Conservation (phyloP, 2,113 vertebrate species). For the Nettapus auritus region DNA sequence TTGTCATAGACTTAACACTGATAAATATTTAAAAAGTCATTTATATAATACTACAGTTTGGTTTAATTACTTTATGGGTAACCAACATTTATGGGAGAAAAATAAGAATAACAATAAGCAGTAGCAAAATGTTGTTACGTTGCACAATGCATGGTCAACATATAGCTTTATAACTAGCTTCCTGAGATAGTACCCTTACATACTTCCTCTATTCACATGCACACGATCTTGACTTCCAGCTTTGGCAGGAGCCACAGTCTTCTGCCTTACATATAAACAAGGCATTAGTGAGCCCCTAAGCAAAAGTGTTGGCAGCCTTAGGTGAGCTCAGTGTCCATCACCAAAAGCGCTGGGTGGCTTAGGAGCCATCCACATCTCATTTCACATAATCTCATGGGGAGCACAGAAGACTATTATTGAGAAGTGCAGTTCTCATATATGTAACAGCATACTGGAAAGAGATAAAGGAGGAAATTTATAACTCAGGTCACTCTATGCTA, state of each 20-base stretch:
- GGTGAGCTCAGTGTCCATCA: neutral
- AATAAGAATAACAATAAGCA: neutral
- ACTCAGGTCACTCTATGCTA: neutral
- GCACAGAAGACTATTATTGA: neutral
- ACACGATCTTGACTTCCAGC: neutral
- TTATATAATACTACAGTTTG: neutral
- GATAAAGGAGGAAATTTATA: rapidly evolving
- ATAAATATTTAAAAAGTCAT: neutral
- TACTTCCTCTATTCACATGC: neutral
- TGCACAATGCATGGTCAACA: neutral
- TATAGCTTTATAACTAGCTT: neutral
- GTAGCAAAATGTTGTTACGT: neutral
- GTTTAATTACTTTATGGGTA: neutral
- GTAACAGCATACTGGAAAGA: rapidly evolving
- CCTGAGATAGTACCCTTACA: neutral
- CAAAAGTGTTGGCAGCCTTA: neutral
- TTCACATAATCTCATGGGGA: neutral
- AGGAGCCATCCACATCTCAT: neutral
- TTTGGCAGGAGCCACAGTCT: neutral
- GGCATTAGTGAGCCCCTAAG: neutral
- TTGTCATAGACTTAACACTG: rapidly evolving
- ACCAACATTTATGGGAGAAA: neutral
- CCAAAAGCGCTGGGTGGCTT: neutral
- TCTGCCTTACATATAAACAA: neutral
- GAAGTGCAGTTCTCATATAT: rapidly evolving